These are phyloP conservation scores for Ectobius pallidus DNA, from an alignment of 2,888 invertebrate genomes.

Conservation along the genomic window DNA sequence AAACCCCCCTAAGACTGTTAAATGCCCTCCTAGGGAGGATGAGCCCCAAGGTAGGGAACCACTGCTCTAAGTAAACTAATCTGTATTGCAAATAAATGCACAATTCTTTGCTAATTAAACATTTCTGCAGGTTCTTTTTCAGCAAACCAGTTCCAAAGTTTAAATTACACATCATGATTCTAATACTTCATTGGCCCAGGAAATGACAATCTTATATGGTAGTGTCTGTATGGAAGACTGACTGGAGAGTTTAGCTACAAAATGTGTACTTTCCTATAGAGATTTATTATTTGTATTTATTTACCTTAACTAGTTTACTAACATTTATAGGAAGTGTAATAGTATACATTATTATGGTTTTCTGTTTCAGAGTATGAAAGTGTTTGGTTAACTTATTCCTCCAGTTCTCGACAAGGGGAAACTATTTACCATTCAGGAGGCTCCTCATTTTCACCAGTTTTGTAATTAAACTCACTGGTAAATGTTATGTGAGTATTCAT, in stretches of 20 bases:
- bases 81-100: no score
- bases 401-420: background rate
- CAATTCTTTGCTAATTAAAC: no score
- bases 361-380: constrained; percentile 11
- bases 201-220: background rate
- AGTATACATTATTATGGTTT: background rate
- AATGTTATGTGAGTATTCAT: background rate
- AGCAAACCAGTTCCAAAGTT: no score
- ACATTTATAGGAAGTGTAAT: no score
- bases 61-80: no score
- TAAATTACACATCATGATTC: no score
- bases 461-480: constrained; percentile 6
- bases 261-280: background rate
- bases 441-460: background rate
- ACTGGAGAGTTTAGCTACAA: constrained; percentile 4
- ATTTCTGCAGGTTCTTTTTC: no score
- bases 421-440: background rate
- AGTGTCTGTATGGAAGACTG: background rate
- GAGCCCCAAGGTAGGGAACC: no score
- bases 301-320: no score
- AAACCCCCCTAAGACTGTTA: no score
- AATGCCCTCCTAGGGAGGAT: no score
- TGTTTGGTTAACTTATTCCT: background rate
- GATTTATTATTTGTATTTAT: no score
- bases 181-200: background rate